Evolutionary conservation across 2,113 vertebrate species (phyloP).

Genomic region (Apaloderma vittatum): DNA sequence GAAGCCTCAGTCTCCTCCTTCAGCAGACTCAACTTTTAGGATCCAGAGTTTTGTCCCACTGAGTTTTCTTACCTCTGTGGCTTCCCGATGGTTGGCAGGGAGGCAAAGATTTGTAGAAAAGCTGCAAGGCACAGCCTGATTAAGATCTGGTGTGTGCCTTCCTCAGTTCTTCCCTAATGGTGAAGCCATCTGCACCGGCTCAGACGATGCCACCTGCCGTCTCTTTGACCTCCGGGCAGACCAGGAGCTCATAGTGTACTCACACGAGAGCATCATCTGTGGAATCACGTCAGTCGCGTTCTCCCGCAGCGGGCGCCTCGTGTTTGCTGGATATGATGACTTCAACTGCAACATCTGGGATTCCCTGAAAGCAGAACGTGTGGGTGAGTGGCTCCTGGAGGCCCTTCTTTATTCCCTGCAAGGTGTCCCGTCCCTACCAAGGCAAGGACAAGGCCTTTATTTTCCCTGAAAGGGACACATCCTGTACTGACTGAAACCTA

Average conservation of each 20-base stretch:
- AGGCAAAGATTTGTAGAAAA: not conserved
- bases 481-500: not conserved
- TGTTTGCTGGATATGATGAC: constrained; percentile 94
- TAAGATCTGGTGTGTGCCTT: not conserved
- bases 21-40: not conserved
- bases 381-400: constrained; percentile 17
- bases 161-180: constrained; percentile 95
- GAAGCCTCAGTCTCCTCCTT: not conserved
- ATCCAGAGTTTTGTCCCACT: not conserved
- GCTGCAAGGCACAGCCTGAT: not conserved
- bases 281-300: constrained; percentile 95
- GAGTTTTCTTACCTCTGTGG: not conserved
- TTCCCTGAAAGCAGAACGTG: constrained; percentile 42
- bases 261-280: constrained; percentile 93
- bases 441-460: not conserved
- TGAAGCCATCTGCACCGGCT: constrained; percentile 94
- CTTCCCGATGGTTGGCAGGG: not conserved
- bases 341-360: constrained; percentile 99
- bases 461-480: not conserved
- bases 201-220: constrained; percentile 93
- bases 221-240: constrained; percentile 95
- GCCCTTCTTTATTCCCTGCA: not conserved
- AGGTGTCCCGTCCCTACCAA: not conserved
- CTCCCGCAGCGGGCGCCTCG: constrained; percentile 91
- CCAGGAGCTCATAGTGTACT: constrained; percentile 93